Evolutionary conservation across 2,797 vertebrate species (phyloP), one percentile per base, ranked within the genome.

Genomic region (Fratercula arctica): DNA sequence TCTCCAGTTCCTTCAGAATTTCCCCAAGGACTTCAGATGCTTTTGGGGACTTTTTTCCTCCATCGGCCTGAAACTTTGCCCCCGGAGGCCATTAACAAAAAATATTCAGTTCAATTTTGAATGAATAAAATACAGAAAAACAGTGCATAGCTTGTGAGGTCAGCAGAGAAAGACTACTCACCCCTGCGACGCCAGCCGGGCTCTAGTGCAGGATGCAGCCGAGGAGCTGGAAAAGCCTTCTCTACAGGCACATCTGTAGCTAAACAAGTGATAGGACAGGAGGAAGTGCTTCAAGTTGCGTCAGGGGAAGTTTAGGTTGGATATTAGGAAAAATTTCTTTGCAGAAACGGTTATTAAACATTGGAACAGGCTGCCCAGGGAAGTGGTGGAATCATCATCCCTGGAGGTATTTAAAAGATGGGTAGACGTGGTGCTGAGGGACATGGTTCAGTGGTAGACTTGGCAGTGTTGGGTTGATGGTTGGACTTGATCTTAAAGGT

Each of bases 181-280:
- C 26, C 31, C 21, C 45, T 43, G 63, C 1, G 3, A 37, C 5
- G 9, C 26, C 20, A 17, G 46, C 21, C 0, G 1, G 3, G 19
- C 33, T 11, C 2, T 13, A 8, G 37, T 1, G 1, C 17, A 86
- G 21, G 1, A 57, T 4, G 13, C 37, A 26, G 31, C 8, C 1
- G 0, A 21, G 61, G 35, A 67, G 31, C 45, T 20, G 45, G 31
- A 16, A 5, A 6, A 51, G 45, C 7, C 53, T 20, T 57, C 43
- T 8, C 51, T 29, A 16, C 6, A 1, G 20, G 7, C 35, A 41
- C 61, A 15, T 29, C 8, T 73, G 43, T 56, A 25, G 45, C 45
- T 46, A 46, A 57, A 13, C 4, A 5, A 67, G 46, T 46, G 8
- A 51, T 51, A 51, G 50, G 25, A 28, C 50, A 26, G 16, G 50